Base-by-base conservation (phyloP, 2,888 invertebrate species). In the Cheilosia scutellata region DNA sequence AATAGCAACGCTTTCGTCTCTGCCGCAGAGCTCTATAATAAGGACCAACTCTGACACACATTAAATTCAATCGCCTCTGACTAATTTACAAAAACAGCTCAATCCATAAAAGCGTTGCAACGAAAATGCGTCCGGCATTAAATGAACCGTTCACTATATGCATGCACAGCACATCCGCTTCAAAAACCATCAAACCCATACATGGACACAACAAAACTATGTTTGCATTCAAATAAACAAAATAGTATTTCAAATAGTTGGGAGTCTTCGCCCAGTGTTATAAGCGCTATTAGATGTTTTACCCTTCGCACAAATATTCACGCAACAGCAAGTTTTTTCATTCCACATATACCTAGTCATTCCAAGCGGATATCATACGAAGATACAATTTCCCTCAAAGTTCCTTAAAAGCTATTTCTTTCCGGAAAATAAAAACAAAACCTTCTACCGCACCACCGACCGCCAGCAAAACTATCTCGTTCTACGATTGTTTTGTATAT, bases 311-410 rank as follows among this genome's bases (percentile, higher is more conserved):
- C 75, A 79, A 20, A 20, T 84, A 79, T 79, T 84, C 58, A 79
- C 74, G 79, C 79, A 79, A 84, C 74, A 79, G 31, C 63, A 70
- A 71, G 31, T 72, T 78, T 44, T 44, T 27, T 27, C 49, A 40
- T 7, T 33, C 11, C 11, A 47, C 51, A 60, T n/a, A 47, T n/a
- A 16, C 44, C 5, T 5, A 11, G 16, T 68, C 25, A 33, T 53
- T 49, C 16, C 53, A 31, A 37, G 31, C 63, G 37, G 58, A 80
- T 76, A 49, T 51, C 58, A 55, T 65, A 49, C 47, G 51, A n/a
- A 68, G 62, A 80, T 80, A 86, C 71, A 72, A 86, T 82, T 86
- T 86, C 72, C 68, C 65, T 60, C 55, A 78, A 72, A 77, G 49
- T 82, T 82, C 58, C 76, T 86, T 57, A 63, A 82, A 86, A 86